Evolutionary conservation across 2,888 invertebrate species (phyloP).

Genomic region (Apamea monoglypha): DNA sequence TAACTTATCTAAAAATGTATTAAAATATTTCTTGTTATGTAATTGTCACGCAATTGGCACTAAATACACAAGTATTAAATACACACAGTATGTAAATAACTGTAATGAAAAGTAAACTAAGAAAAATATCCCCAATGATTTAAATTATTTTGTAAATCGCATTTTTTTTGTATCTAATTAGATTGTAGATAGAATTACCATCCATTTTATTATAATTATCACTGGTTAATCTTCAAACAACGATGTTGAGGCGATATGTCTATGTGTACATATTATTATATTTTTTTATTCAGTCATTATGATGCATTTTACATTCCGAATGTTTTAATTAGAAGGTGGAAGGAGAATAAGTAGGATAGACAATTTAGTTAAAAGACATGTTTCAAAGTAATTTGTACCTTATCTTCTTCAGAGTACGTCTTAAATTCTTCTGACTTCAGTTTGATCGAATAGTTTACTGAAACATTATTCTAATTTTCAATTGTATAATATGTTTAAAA

Average conservation of each 20-base stretch:
- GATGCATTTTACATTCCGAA: constrained; percentile 62
- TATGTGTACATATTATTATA: constrained; percentile 49
- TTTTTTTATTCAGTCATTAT: constrained; percentile 42
- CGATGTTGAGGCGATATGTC: constrained; percentile 32
- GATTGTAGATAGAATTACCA: constrained; percentile 51
- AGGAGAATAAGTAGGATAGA: constrained; percentile 31
- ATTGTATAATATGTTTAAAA: constrained; percentile 12
- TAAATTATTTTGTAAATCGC: constrained; percentile 58
- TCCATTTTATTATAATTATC: constrained; percentile 21
- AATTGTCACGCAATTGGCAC: neutral
- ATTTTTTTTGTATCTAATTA: constrained; percentile 35
- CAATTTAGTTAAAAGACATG: constrained; percentile 49
- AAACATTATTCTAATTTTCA: constrained; percentile 12
- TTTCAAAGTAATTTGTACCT: constrained; percentile 36
- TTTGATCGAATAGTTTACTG: neutral
- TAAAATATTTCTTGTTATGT: neutral
- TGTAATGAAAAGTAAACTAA: constrained; percentile 28
- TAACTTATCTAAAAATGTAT: neutral
- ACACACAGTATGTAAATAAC: neutral
- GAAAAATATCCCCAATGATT: constrained; percentile 7
- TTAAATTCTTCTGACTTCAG: constrained; percentile 18
- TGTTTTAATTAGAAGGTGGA: constrained; percentile 45
- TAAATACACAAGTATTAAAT: constrained; percentile 8
- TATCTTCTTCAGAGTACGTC: constrained; percentile 13
- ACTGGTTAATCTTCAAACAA: constrained; percentile 40